Conservation (phyloP, 2,888 invertebrate species). For the Gonocerus acuteangulatus region DNA sequence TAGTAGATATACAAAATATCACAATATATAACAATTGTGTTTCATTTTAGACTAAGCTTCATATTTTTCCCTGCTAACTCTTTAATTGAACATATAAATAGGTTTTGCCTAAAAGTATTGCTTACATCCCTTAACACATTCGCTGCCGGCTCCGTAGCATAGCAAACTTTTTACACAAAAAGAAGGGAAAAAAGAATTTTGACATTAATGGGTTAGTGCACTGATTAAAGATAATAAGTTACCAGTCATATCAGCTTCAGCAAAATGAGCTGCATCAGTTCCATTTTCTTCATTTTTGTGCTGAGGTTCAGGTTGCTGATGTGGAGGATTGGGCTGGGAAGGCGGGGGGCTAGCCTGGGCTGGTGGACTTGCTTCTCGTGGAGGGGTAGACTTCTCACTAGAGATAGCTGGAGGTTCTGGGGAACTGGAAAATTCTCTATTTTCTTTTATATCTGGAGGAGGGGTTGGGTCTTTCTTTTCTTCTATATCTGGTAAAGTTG, state of each 20-base stretch:
- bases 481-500: slow-evolving; percentile 5
- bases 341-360: neutral
- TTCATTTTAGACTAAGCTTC: too few species aligned
- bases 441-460: neutral
- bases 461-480: slow-evolving; percentile 5
- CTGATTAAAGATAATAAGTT: too few species aligned
- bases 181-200: too few species aligned
- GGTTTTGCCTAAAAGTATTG: too few species aligned
- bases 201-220: too few species aligned
- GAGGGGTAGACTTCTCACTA: neutral
- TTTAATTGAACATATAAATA: too few species aligned
- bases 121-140: too few species aligned
- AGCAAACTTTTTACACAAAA: too few species aligned
- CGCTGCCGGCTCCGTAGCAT: too few species aligned
- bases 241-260: slow-evolving; percentile 31
- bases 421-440: slow-evolving; percentile 34
- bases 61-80: too few species aligned
- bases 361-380: slow-evolving; percentile 27
- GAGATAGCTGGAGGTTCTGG: slow-evolving; percentile 42
- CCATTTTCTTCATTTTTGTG: slow-evolving; percentile 3
- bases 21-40: too few species aligned
- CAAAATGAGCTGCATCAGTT: slow-evolving; percentile 19
- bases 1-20: too few species aligned
- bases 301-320: neutral
- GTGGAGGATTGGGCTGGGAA: neutral